phyloP scores from a whole-genome alignment of 2,113 vertebrate genomes.

The Onychostoma macrolepis region DNA sequence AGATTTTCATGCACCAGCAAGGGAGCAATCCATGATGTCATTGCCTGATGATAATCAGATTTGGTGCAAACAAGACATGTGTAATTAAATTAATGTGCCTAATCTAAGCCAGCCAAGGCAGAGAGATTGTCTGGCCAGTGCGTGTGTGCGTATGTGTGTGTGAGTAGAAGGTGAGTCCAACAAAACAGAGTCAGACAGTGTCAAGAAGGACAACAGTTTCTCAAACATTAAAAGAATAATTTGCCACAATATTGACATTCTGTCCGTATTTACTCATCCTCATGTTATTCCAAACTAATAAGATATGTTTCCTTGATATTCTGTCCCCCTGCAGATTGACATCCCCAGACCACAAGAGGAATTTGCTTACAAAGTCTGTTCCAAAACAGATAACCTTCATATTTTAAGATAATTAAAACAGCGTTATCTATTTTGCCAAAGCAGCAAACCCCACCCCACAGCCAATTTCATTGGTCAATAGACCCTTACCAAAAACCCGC shows the following conservation, averaged over 20 bases:
- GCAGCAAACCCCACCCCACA: too few relatives aligned
- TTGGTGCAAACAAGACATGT: conserved; percentile 51
- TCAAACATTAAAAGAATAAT: background rate
- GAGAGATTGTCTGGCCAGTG: background rate
- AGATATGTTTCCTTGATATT: background rate
- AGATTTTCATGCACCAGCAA: conserved; percentile 32
- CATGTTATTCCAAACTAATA: background rate
- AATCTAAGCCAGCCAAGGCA: conserved; percentile 46
- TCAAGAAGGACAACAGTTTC: background rate
- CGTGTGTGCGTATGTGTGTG: background rate
- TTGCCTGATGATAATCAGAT: conserved; percentile 53
- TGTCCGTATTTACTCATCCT: background rate
- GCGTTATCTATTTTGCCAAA: too few relatives aligned
- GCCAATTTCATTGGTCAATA: too few relatives aligned
- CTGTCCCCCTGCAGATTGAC: too few relatives aligned
- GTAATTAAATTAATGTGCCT: conserved; percentile 56
- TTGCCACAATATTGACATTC: background rate
- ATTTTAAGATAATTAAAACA: too few relatives aligned
- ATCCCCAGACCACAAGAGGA: too few relatives aligned
- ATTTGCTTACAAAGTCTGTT: too few relatives aligned
- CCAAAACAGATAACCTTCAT: too few relatives aligned
- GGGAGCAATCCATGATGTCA: conserved; percentile 20
- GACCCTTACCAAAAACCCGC: too few relatives aligned
- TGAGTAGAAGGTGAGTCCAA: background rate
- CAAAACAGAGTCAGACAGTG: background rate